Evolutionary conservation across 2,797 vertebrate genomes (phyloP).

Genomic region (Sandelia bainsii): DNA sequence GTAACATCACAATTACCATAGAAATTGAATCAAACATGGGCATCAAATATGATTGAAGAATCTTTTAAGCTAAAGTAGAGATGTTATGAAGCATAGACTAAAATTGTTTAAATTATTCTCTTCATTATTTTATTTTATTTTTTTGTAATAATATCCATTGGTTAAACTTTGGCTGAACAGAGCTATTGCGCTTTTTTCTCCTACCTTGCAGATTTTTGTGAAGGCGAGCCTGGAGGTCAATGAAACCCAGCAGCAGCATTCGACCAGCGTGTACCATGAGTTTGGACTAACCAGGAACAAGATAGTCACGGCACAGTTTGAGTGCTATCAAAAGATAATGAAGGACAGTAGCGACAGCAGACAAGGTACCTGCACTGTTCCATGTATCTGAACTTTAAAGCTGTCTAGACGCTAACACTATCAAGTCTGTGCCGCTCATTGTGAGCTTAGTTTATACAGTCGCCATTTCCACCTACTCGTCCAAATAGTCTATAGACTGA

Average conservation of each 20-base stretch:
- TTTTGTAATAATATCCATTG: too few species aligned
- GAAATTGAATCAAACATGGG: too few species aligned
- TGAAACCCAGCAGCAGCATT: constrained; percentile 73
- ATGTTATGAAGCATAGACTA: neutral
- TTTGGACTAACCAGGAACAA: constrained; percentile 90
- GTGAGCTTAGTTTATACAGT: neutral
- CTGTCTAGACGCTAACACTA: too few species aligned
- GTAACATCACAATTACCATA: neutral
- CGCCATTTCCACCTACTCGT: neutral
- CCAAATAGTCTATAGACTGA: too few species aligned
- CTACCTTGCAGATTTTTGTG: constrained; percentile 77
- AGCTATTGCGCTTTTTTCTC: neutral
- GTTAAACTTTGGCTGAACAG: too few species aligned
- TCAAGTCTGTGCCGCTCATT: neutral
- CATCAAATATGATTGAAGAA: neutral
- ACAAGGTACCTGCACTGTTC: constrained; percentile 82
- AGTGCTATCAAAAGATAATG: constrained; percentile 98
- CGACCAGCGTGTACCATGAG: constrained; percentile 78
- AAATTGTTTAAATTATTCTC: too few species aligned
- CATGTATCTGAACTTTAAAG: neutral
- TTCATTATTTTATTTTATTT: neutral
- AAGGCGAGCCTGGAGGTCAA: constrained; percentile 80
- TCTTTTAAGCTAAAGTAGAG: neutral
- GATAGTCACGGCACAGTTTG: constrained; percentile 96
- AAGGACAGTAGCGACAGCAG: constrained; percentile 81